A percentile compares a stretch with the other conserved stretches of the same genome.
Conservation (phyloP, 2,797 vertebrate genomes). For the Monodelphis domestica region DNA sequence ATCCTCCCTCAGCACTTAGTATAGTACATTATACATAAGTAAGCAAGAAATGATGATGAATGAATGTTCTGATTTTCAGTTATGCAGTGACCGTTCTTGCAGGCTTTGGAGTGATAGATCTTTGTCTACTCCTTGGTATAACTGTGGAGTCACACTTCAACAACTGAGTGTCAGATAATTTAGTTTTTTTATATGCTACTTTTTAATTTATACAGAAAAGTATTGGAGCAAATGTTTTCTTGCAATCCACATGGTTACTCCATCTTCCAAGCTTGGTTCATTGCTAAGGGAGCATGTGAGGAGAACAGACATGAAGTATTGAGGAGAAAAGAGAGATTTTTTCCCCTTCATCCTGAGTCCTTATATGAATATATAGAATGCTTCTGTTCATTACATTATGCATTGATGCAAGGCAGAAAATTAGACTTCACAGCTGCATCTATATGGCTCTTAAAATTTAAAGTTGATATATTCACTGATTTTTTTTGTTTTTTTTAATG, state of each 20-base stretch:
- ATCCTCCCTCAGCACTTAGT: not conserved
- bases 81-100: not conserved
- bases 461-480: not conserved
- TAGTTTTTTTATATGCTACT: not conserved
- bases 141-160: not conserved
- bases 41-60: not conserved
- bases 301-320: not conserved
- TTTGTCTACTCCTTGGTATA: not conserved
- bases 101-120: not conserved
- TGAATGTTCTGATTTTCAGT: not conserved
- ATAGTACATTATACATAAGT: not conserved
- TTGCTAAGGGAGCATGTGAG: not conserved
- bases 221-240: not conserved
- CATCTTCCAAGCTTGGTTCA: not conserved
- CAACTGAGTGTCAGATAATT: not conserved
- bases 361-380: not conserved
- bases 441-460: not conserved
- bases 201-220: not conserved
- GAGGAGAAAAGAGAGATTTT: not conserved
- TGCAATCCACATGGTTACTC: not conserved
- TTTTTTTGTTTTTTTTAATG: no score
- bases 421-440: not conserved
- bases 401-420: not conserved
- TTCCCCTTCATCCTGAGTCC: not conserved
- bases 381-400: not conserved